Base-by-base conservation (phyloP, 2,113 vertebrate species). In the Danionella cerebrum region DNA sequence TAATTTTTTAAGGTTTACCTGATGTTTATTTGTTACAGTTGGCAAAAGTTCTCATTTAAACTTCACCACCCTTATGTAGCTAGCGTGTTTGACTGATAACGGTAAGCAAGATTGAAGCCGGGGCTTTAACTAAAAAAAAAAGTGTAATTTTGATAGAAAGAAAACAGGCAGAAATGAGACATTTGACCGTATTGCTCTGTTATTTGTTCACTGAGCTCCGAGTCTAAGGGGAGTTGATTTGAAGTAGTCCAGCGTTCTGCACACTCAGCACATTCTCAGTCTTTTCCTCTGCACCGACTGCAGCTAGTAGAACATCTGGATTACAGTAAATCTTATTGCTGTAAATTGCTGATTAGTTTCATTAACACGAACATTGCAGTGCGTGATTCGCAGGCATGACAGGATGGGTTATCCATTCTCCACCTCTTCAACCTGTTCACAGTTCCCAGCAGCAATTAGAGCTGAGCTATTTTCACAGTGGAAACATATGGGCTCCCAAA, bases 401-500 rank as follows among this genome's bases (percentile, higher is more conserved):
- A 3, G 39, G 39, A 60, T 44, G 57, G 25, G 39, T 21, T 59
- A 44, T 60, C 24, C 41, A 2, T 45, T 60, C 57, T 29, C 57
- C 57, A 45, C 39, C 39, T 60, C 39, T 60, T 18, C 57, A 60
- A 60, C 57, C 57, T 60, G 57, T 45, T 60, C 39, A 18, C 13
- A 16, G 14, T 35, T 63, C 44, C 29, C 59, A 48, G 44, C 29
- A 63, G 44, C 59, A 48, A 48, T 48, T 47, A 48, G 19, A 63
- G 59, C 12, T 3, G n/a, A 60, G 57, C 39, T 45, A 45, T 60
- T 60, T 60, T 60, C 11, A 25, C 57, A 7, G 57, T 44, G 6
- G 57, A 60, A 60, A 45, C 57, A 60, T 60, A 60, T 60, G 57
- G 57, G 25, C 24, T 60, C 39, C 39, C 57, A 29, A 31, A 44